phyloP scores from a whole-genome alignment of 2,797 vertebrate species.

The Nannoperca australis region DNA sequence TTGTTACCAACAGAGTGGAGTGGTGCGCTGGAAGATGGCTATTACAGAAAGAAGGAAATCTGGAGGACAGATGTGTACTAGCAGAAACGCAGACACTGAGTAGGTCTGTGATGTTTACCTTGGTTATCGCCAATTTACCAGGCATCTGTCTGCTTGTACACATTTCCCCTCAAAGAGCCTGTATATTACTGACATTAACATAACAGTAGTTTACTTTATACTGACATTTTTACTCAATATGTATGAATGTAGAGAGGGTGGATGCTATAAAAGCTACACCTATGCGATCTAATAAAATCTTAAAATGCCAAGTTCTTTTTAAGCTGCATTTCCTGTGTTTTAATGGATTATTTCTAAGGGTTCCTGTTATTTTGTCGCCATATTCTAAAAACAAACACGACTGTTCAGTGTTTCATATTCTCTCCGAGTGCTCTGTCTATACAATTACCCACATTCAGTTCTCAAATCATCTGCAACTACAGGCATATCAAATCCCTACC shows the following conservation, averaged over 20 bases:
- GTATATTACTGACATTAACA: conserved; percentile 52
- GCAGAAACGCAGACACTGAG: conserved; percentile 59
- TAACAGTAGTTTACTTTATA: conserved; percentile 55
- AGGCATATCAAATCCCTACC: conserved; percentile 81
- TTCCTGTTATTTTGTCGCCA: conserved; percentile 37
- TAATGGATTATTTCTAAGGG: conserved; percentile 32
- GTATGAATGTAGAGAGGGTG: conserved; percentile 24
- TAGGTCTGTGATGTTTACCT: conserved; percentile 73
- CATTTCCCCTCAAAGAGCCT: conserved; percentile 54
- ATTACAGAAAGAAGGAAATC: conserved; percentile 72
- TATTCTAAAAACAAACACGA: conserved; percentile 63
- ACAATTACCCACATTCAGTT: conserved; percentile 79
- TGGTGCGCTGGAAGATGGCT: conserved; percentile 69
- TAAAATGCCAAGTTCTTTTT: too few species aligned
- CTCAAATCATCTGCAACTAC: conserved; percentile 76
- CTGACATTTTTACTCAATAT: conserved; percentile 27
- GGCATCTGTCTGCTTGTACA: conserved; percentile 58
- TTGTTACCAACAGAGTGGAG: conserved; percentile 77
- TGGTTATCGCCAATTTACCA: conserved; percentile 72
- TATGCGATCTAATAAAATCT: conserved; percentile 51
- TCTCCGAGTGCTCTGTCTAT: conserved; percentile 67
- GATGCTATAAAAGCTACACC: conserved; percentile 50
- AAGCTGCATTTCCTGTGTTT: conserved; percentile 25
- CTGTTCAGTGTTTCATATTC: conserved; percentile 58
- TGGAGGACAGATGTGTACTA: conserved; percentile 83